Evolutionary conservation across 2,113 vertebrate species (phyloP).

Genomic region (Podarcis raffonei): DNA sequence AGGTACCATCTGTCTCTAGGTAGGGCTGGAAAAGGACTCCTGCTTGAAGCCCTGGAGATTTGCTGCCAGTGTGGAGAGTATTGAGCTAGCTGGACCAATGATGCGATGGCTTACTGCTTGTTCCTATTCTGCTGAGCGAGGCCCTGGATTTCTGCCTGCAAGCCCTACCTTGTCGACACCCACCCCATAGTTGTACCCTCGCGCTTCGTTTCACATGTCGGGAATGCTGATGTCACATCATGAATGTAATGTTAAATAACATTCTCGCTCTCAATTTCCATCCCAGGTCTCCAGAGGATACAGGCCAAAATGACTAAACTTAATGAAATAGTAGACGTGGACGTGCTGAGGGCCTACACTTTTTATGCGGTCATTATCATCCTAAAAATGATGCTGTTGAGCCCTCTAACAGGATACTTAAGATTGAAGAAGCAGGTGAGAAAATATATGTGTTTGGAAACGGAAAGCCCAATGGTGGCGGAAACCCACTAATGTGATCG

Average conservation of each 20-base stretch:
- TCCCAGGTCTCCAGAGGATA: conserved; percentile 38
- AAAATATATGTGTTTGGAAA: not conserved
- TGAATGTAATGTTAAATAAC: not conserved
- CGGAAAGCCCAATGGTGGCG: not conserved
- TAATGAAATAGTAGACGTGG: conserved; percentile 67
- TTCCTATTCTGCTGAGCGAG: not conserved
- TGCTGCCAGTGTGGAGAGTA: too few relatives aligned
- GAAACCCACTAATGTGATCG: too few relatives aligned
- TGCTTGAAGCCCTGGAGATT: too few relatives aligned
- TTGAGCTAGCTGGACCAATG: too few relatives aligned
- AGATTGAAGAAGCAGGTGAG: conserved; percentile 81
- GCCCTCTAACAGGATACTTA: conserved; percentile 70
- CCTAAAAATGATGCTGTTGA: conserved; percentile 88
- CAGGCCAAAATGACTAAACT: conserved; percentile 69
- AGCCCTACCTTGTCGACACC: not conserved
- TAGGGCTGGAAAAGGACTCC: too few relatives aligned
- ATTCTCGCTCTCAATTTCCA: conserved; percentile 20
- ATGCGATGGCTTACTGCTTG: too few relatives aligned
- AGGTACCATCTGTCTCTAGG: too few relatives aligned
- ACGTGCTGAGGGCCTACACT: conserved; percentile 76
- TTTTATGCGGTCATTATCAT: conserved; percentile 78
- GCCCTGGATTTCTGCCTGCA: not conserved
- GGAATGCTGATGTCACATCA: not conserved
- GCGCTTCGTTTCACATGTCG: not conserved
- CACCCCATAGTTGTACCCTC: not conserved